Evolutionary conservation across 2,113 vertebrate genomes (phyloP), one percentile per base, ranked within the genome.

Genomic region (Sus scrofa): DNA sequence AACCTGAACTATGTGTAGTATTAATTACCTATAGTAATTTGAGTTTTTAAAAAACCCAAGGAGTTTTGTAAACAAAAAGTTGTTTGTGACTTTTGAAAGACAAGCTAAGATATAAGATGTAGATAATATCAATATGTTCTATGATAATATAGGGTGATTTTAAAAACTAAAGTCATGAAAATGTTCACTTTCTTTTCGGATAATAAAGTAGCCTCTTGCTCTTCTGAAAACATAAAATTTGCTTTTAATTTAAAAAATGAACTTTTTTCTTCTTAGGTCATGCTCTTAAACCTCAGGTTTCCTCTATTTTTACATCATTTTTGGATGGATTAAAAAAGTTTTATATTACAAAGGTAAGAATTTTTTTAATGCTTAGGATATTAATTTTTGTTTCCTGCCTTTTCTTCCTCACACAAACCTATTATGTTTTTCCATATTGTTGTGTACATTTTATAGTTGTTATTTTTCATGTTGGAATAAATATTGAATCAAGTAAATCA

Each of bases 271-370:
- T 74, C 88, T 90, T 98, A 99, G 99, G 99, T 98, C 99, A 99
- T 97, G 99, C 99, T 94, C 99, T 99, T 98, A 99, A 99, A 98
- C 99, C 99, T 98, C 99, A 99, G 99, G 99, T 99, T 98, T 99
- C 99, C 95, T 99, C 99, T 91, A 99, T 99, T 98, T 99, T 99
- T 99, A 99, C 99, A 30, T 99, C 99, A 20, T 99, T 99, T 99
- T 98, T 99, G 98, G 99, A 99, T 87, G 99, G 99, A 78, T 97
- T 99, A 98, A 99, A 99, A 99, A 99, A 99, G 97, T 99, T 99
- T 98, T 99, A 99, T 99, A 99, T 99, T 98, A 99, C 99, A 91
- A 99, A 99, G 99, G 99, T 99, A 99, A 98, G 86, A 94, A 83
- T 96, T 96, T 92, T 82, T 95, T 75, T 94, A 88, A 27, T 91